These are phyloP conservation scores for Liopterus haemorrhoidalis DNA, from an alignment of 2,888 invertebrate genomes.

Conservation along the genomic window DNA sequence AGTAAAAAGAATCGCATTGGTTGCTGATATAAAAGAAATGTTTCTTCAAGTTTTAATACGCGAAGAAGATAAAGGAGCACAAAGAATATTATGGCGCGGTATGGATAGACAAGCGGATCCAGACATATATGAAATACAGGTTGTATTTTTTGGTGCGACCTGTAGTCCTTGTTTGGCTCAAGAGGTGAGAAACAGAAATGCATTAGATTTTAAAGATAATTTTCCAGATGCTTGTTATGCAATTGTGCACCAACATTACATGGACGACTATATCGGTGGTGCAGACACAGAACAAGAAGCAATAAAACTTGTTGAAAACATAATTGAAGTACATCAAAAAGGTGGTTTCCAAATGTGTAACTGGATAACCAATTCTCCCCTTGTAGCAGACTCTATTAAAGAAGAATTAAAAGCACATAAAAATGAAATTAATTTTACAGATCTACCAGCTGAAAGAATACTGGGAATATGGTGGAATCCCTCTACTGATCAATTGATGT, in stretches of 20 bases:
- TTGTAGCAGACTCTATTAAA: background rate
- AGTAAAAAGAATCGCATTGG: conserved; percentile 36
- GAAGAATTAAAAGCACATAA: background rate
- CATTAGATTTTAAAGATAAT: conserved; percentile 15
- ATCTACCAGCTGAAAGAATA: conserved; percentile 8
- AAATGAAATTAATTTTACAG: background rate
- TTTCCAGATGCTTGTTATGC: conserved; percentile 22
- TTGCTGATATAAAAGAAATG: conserved; percentile 34
- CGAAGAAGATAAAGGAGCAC: conserved; percentile 31
- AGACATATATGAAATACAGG: conserved; percentile 22
- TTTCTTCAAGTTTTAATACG: conserved; percentile 22
- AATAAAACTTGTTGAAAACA: conserved; percentile 5
- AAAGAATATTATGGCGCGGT: conserved; percentile 36
- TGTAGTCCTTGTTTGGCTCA: conserved; percentile 24
- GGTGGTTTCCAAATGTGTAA: conserved; percentile 25
- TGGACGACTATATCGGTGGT: conserved; percentile 30
- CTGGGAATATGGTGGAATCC: conserved; percentile 22
- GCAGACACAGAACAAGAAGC: conserved; percentile 26
- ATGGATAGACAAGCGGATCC: conserved; percentile 14
- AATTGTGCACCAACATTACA: conserved; percentile 26
- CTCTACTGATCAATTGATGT: conserved; percentile 12
- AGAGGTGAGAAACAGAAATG: conserved; percentile 27
- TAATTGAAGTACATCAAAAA: conserved; percentile 2
- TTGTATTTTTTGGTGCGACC: conserved; percentile 28
- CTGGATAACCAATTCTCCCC: conserved; percentile 32